These are phyloP conservation scores for Coenonympha arcania DNA, from an alignment of 2,888 invertebrate species.

Conservation along the genomic window DNA sequence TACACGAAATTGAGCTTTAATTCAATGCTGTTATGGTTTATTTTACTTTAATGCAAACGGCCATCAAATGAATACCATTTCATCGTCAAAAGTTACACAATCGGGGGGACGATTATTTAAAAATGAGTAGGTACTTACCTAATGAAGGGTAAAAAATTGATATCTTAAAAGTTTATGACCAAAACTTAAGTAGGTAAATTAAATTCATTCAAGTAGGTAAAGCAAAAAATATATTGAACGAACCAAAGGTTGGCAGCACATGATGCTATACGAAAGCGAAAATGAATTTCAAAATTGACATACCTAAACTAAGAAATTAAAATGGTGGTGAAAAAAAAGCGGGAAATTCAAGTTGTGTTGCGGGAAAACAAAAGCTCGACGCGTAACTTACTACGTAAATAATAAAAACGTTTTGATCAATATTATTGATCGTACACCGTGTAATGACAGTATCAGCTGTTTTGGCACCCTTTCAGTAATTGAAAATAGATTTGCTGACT, in stretches of 20 bases:
- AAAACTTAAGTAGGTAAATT: too few relatives aligned
- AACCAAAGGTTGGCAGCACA: constrained; percentile 8
- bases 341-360: background rate
- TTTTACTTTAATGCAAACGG: too few relatives aligned
- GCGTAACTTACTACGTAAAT: background rate
- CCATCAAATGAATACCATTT: too few relatives aligned
- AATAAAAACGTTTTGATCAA: background rate
- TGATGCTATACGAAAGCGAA: constrained; percentile 8
- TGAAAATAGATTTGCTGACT: constrained; percentile 21
- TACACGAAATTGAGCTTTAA: too few relatives aligned
- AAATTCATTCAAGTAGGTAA: background rate
- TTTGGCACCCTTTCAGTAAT: constrained; percentile 27
- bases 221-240: background rate
- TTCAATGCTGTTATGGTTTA: too few relatives aligned
- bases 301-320: background rate
- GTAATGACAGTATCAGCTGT: constrained; percentile 15
- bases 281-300: background rate
- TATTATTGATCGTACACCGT: background rate
- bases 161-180: too few relatives aligned
- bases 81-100: too few relatives aligned
- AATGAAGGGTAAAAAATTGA: too few relatives aligned
- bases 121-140: too few relatives aligned
- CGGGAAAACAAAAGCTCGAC: background rate
- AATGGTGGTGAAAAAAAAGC: background rate
- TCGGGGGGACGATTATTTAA: too few relatives aligned